phyloP scores from a whole-genome alignment of 2,888 invertebrate species.

The Rosalia funebris region DNA sequence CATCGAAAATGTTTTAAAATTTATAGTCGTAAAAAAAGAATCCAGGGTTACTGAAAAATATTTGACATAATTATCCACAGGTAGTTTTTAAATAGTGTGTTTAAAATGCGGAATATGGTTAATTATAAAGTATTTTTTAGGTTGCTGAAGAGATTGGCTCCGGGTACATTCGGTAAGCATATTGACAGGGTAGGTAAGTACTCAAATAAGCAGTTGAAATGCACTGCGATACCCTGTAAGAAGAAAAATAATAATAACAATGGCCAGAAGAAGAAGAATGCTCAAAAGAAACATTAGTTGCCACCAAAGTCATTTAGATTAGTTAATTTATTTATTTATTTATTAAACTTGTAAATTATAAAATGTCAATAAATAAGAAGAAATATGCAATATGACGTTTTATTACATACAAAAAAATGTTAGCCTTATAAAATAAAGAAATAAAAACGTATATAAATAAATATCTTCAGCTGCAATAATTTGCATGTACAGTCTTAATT shows the following conservation, averaged over 20 bases:
- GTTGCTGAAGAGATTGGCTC: constrained; percentile 58
- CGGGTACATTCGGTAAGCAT: constrained; percentile 55
- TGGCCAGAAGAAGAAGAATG: constrained; percentile 42
- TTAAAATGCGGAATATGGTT: too few relatives aligned
- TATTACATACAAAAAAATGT: constrained; percentile 55
- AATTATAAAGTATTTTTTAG: constrained; percentile 55
- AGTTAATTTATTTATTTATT: constrained; percentile 51
- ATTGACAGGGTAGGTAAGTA: constrained; percentile 58
- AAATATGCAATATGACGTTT: constrained; percentile 50
- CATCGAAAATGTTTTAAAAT: too few relatives aligned
- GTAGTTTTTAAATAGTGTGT: too few relatives aligned
- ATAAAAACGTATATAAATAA: constrained; percentile 54
- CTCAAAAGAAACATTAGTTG: constrained; percentile 47
- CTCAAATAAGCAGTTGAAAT: constrained; percentile 57
- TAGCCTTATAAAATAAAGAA: constrained; percentile 55
- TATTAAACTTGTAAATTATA: constrained; percentile 34
- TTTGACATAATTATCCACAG: too few relatives aligned
- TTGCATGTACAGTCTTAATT: constrained; percentile 61
- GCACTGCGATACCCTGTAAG: constrained; percentile 60
- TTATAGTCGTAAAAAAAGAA: too few relatives aligned
- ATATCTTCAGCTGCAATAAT: constrained; percentile 53
- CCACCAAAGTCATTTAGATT: constrained; percentile 51
- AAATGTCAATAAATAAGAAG: constrained; percentile 30
- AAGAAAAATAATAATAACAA: constrained; percentile 43
- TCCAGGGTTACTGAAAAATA: too few relatives aligned